phyloP scores from a whole-genome alignment of 2,113 vertebrate species.

The Paraplagusia blochii region DNA sequence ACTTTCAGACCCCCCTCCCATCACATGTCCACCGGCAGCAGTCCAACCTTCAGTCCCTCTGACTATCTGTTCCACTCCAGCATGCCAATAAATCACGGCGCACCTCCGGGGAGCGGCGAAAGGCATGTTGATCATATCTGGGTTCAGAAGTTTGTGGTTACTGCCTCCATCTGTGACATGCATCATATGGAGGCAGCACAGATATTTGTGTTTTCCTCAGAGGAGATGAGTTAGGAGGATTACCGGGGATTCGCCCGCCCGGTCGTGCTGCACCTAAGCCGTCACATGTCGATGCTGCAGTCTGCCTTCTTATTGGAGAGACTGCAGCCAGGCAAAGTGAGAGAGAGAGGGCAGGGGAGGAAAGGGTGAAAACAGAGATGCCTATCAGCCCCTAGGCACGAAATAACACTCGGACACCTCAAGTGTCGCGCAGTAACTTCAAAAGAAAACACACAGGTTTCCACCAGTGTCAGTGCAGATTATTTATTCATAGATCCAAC shows the following conservation, averaged over 20 bases:
- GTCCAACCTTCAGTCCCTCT: too few relatives aligned
- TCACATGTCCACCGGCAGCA: too few relatives aligned
- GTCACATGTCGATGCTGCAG: slow-evolving; percentile 37
- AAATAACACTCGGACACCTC: slow-evolving; percentile 16
- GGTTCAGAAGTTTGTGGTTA: not conserved
- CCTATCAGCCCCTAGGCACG: not conserved
- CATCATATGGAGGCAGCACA: not conserved
- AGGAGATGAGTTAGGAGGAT: slow-evolving; percentile 27
- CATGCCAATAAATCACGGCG: not conserved
- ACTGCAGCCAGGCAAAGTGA: not conserved
- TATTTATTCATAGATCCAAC: not conserved
- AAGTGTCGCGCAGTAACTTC: not conserved
- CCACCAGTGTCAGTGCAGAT: not conserved
- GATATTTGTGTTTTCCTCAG: not conserved
- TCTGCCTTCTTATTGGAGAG: slow-evolving; percentile 14
- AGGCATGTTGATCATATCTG: not conserved
- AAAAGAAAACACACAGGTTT: not conserved
- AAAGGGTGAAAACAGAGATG: too few relatives aligned
- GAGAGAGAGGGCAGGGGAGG: not conserved
- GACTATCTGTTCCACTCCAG: not conserved
- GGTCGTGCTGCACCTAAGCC: slow-evolving; percentile 34
- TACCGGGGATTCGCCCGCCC: slow-evolving; percentile 24
- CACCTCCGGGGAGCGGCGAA: not conserved
- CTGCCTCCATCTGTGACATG: not conserved
- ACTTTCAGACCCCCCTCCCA: too few relatives aligned